These are phyloP conservation scores for Diglossa cyanea DNA, from an alignment of 2,797 vertebrate genomes.

Conservation along the genomic window DNA sequence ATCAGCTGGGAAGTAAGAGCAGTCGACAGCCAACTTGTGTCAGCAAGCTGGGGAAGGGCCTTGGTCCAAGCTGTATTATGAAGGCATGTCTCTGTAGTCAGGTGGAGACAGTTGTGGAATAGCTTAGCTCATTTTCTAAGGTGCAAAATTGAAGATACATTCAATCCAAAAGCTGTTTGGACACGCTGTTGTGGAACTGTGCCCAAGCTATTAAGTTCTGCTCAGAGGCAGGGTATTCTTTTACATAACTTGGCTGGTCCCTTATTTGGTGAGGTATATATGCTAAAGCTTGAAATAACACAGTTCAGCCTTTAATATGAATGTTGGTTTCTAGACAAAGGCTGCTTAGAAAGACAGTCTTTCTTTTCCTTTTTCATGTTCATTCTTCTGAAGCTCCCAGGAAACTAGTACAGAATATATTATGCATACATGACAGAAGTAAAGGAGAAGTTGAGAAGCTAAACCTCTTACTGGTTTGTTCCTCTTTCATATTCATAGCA, in stretches of 20 bases:
- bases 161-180: conserved; percentile 51
- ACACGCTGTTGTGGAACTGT: neutral
- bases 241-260: conserved; percentile 25
- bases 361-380: neutral
- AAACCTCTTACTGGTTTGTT: neutral
- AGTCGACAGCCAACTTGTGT: neutral
- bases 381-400: neutral
- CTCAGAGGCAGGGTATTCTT: conserved; percentile 50
- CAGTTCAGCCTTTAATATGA: neutral
- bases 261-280: conserved; percentile 20
- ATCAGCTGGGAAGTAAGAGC: neutral
- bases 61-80: conserved; percentile 11
- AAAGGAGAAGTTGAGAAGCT: neutral
- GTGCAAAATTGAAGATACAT: conserved; percentile 39
- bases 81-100: conserved; percentile 40
- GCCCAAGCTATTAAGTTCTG: conserved; percentile 49
- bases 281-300: conserved; percentile 31
- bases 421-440: neutral
- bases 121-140: conserved; percentile 57
- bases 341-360: neutral
- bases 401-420: neutral
- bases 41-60: conserved; percentile 20
- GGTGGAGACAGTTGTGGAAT: conserved; percentile 37
- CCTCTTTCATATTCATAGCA: neutral
- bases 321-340: neutral